Conservation (phyloP, 2,113 vertebrate genomes). For the Terrapene triunguis region DNA sequence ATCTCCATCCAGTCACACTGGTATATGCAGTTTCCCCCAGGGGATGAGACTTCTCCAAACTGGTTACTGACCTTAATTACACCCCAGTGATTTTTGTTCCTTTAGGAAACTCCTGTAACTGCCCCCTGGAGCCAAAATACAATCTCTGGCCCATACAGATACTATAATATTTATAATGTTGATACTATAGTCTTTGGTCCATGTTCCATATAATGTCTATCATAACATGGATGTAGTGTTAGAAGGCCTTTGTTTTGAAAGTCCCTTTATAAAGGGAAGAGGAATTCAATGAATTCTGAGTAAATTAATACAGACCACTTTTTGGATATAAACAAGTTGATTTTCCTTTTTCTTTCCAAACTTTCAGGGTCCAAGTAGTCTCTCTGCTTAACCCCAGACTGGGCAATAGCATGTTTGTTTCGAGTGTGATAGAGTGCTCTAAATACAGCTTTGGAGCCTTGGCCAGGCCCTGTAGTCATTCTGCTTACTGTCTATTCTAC, state of each 20-base stretch:
- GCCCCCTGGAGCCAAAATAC: too few species aligned
- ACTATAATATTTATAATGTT: too few species aligned
- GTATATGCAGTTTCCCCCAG: too few species aligned
- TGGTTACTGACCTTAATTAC: too few species aligned
- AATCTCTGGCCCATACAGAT: too few species aligned
- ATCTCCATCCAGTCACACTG: too few species aligned
- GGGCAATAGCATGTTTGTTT: conserved; percentile 54
- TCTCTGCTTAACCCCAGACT: conserved; percentile 52
- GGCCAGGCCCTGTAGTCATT: conserved; percentile 37
- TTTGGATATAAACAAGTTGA: conserved; percentile 44
- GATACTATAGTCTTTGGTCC: too few species aligned
- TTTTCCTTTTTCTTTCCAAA: conserved; percentile 43
- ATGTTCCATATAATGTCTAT: too few species aligned
- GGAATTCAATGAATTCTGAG: conserved; percentile 37
- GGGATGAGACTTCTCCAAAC: too few species aligned
- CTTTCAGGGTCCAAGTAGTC: conserved; percentile 50
- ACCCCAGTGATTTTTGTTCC: too few species aligned
- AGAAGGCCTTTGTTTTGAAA: neutral
- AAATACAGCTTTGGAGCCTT: conserved; percentile 64
- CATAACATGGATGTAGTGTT: neutral
- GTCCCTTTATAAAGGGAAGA: conserved; percentile 44
- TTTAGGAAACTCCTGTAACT: too few species aligned
- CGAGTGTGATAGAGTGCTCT: conserved; percentile 51
- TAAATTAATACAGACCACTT: conserved; percentile 60
- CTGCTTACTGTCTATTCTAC: conserved; percentile 52